Base-by-base conservation (phyloP, 2,113 vertebrate species). In the Tringa solitaria region DNA sequence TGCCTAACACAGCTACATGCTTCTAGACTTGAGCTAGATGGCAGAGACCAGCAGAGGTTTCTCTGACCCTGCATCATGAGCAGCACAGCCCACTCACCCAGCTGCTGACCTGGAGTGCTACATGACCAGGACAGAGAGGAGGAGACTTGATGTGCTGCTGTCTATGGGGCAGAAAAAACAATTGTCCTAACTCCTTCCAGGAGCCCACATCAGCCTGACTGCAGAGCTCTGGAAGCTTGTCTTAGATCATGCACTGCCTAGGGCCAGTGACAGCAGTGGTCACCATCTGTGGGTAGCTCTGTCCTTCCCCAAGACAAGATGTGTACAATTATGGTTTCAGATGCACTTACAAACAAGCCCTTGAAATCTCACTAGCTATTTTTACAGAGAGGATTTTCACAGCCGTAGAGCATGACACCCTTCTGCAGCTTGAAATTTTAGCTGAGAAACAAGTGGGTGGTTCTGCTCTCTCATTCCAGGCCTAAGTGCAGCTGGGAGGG, bases 291-390 rank as follows among this genome's bases (percentile, higher is more conserved):
- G 27, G 2, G 1, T 60, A 28, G 39, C n/a, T 74, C 68, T 83
- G 32, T 24, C 50, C 50, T 74, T 75, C 51, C 19, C 37, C 51
- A 43, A 32, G 39, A 70, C 22, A 78, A 45, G 27, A 43, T 4
- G 2, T 6, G 21, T 28, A 12, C 53, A 39, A 10, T 53, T 85
- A 46, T 4, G 18, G n/a, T 69, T 90, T 88, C 43, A 60, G 41
- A 69, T 35, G 56, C 54, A 14, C 37, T 93, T 54, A 68, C 9
- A 51, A 74, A 73, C 26, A 74, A 60, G 30, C 30, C 14, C 72
- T 75, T 77, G 23, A 94, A 95, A 92, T 75, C 78, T 57, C 90
- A 90, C 13, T 48, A 74, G 50, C 59, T 88, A 61, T 87, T 92
- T 91, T 89, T 83, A 56, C 15, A 48, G 51, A 65, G 28, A 83